Base-by-base conservation (phyloP, 2,888 invertebrate species). In the Sarcophaga carnaria region DNA sequence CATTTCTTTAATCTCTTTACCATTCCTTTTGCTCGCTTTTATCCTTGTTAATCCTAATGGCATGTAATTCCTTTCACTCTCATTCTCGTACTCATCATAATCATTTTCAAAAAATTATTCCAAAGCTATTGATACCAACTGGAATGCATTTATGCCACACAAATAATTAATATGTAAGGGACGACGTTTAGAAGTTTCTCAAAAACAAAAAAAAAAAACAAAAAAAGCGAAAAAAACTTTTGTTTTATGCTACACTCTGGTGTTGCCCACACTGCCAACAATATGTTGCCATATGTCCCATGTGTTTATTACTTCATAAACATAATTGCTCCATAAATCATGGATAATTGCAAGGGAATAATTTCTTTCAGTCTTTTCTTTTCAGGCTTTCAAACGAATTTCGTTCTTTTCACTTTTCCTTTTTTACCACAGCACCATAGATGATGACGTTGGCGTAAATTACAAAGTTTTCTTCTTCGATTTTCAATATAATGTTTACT, bases 271-370 rank as follows among this genome's bases (percentile, higher is more conserved):
- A 45, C 45, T 20, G 62, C 27, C 47, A 71, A 25, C 37, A 69
- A 69, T 80, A 79, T 83, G 86, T 67, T 72, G 83, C 86, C 86
- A 86, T 86, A 87, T 87, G 84, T 79, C 84, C 47, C 77, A 82
- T 84, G 79, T 79, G 87, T 75, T 87, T 84, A 79, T 82, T 79
- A 76, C 84, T 84, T 79, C 79, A 84, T 87, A 84, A 84, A 79
- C 84, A 87, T 87, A 84, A 87, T 84, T 87, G 84, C 76, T 64
- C 81, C 59, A 87, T 87, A 87, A 87, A 87, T 87, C 87, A 87
- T 84, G 63, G 62, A 76, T 87, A 87, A 87, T 87, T 87, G 84
- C 87, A 84, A 79, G 78, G 76, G 79, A 87, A 87, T 84, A 84
- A 76, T 67, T 80, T 84, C n/a, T 37, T 37, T 37, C 8, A 67